Conservation (phyloP, 2,113 vertebrate genomes). For the Rhinogobius similis region DNA sequence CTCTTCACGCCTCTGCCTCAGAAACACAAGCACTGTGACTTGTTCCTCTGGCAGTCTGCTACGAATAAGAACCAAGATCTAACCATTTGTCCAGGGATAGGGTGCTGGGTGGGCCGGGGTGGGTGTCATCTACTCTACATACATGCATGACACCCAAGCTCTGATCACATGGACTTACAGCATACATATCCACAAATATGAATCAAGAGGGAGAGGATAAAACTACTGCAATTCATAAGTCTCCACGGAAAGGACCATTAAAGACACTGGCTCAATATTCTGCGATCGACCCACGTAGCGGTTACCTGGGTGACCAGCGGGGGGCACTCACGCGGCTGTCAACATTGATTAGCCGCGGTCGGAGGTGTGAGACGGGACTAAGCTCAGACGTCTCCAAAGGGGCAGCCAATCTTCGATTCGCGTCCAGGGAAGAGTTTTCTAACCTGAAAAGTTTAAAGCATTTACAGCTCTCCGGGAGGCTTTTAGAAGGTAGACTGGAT, state of each 20-base stretch:
- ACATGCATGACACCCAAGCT: conserved; percentile 11
- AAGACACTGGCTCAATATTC: conserved; percentile 56
- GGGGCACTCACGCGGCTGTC: conserved; percentile 41
- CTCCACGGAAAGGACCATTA: conserved; percentile 20
- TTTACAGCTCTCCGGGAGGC: conserved; percentile 2
- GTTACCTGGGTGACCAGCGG: conserved; percentile 53
- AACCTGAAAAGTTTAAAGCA: conserved; percentile 1
- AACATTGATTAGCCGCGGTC: conserved; percentile 50
- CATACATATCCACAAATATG: background rate
- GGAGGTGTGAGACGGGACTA: conserved; percentile 38
- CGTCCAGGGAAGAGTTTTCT: conserved; percentile 11
- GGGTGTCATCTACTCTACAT: conserved; percentile 12
- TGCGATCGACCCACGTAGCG: conserved; percentile 51
- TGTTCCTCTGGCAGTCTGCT: background rate
- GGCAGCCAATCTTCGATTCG: conserved; percentile 21
- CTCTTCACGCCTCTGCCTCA: conserved; percentile 14
- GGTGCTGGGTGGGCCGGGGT: background rate
- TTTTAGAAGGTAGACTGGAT: background rate
- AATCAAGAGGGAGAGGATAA: conserved; percentile 21
- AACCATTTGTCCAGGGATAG: background rate
- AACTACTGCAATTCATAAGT: conserved; percentile 18
- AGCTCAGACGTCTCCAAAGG: conserved; percentile 16
- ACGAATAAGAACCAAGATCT: conserved; percentile 1
- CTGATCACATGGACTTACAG: background rate
- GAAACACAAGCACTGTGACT: conserved; percentile 7